phyloP scores from a whole-genome alignment of 1,140 invertebrate species.

The Asobara japonica region DNA sequence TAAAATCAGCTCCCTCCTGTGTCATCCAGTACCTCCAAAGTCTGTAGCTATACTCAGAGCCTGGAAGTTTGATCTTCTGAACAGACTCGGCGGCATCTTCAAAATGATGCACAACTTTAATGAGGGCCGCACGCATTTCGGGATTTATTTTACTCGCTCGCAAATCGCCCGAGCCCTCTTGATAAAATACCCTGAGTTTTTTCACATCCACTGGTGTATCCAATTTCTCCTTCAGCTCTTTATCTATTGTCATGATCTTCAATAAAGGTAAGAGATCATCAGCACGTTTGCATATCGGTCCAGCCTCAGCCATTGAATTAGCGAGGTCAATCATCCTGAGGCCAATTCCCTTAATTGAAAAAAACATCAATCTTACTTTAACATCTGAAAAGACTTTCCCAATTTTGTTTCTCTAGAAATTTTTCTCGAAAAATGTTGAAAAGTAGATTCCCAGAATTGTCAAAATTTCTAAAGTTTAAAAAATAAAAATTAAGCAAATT shows the following conservation, averaged over 20 bases:
- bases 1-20: constrained; percentile 74
- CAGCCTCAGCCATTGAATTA: constrained; percentile 75
- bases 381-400: too few species aligned
- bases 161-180: constrained; percentile 75
- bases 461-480: too few species aligned
- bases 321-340: constrained; percentile 69
- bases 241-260: constrained; percentile 70
- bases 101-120: constrained; percentile 67
- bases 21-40: constrained; percentile 82
- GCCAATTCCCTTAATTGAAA: constrained; percentile 71
- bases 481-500: too few species aligned
- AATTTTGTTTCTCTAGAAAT: too few species aligned
- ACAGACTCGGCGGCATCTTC: constrained; percentile 62
- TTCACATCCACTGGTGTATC: constrained; percentile 72
- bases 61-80: constrained; percentile 67
- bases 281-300: constrained; percentile 82
- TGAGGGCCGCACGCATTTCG: constrained; percentile 75
- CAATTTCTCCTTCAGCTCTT: constrained; percentile 58
- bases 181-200: constrained; percentile 81
- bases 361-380: too few species aligned
- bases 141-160: constrained; percentile 75
- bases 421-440: too few species aligned
- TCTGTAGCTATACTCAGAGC: constrained; percentile 72
- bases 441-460: too few species aligned
- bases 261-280: constrained; percentile 80